Base-by-base conservation (phyloP, 2,113 vertebrate genomes). In the Noturus placidus region DNA sequence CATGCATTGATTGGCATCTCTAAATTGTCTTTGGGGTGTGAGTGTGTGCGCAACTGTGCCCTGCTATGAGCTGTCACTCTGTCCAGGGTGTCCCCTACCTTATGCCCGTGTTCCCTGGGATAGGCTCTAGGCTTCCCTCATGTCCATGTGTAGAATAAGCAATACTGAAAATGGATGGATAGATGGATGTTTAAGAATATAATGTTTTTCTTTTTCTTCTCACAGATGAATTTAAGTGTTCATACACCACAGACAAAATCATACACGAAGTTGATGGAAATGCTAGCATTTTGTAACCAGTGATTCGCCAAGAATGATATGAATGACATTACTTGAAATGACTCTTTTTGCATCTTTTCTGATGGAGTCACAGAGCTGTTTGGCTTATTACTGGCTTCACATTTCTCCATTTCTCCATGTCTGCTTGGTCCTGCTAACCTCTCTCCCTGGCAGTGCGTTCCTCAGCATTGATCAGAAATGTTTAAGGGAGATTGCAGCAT, bases 401-500 rank as follows among this genome's bases (percentile, higher is more conserved):
- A 82, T 87, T 72, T 72, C 65, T 42, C 57, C 50, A 57, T 61
- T 56, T 72, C 50, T 54, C 56, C 46, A 30, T 11, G 77, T 25
- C 77, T 38, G 50, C 0, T 25, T 15, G 70, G 61, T 83, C 79
- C 72, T 50, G 10, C 27, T 67, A 89, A 90, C 89, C 88, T 86
- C 81, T 88, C 42, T 57, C n/a, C 22, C 25, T 82, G 76, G 72
- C 79, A 72, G 61, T 89, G 90, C 86, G 91, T 92, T 87, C 46
- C 57, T 33, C 14, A 61, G 82, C 61, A 80, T 88, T 91, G 87
- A 90, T 89, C 88, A 89, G 63, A 91, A 91, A 90, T 86, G 82
- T 91, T 92, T 92, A 90, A 86, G 87, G 70, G 57, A 93, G 92
- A 92, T 94, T 90, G 93, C 88, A 27, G 82, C 91, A 90, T 87